Evolutionary conservation across 2,797 vertebrate genomes (phyloP).

Genomic region (Acanthopagrus latus): DNA sequence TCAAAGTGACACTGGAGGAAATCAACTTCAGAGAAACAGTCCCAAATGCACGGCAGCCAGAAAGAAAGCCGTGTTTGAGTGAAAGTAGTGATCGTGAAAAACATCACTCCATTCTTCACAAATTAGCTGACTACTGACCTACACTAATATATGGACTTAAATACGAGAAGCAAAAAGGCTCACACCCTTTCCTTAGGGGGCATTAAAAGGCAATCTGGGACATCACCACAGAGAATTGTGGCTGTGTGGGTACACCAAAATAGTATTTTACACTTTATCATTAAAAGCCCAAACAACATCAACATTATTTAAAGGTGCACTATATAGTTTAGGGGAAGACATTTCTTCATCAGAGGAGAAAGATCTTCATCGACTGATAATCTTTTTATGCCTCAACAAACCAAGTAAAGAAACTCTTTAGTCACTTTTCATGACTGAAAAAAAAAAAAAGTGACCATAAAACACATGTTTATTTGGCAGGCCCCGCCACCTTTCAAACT

Average conservation of each 20-base stretch:
- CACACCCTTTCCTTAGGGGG: neutral
- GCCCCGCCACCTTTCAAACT: no score
- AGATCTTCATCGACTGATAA: no score
- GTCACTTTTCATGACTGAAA: no score
- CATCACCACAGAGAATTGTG: constrained; percentile 2
- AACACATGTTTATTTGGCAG: no score
- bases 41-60: neutral
- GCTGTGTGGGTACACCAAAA: neutral
- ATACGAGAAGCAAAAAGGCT: neutral
- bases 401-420: no score
- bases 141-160: neutral
- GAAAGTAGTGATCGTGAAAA: neutral
- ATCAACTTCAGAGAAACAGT: neutral
- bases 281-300: neutral
- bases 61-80: neutral
- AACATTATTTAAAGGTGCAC: neutral
- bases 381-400: no score
- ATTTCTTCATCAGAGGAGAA: no score
- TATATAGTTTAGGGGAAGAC: no score
- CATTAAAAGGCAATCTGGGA: constrained; percentile 16
- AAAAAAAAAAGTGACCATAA: no score
- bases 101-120: neutral
- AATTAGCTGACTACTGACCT: neutral
- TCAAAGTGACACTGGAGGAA: neutral
- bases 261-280: neutral